phyloP scores from a whole-genome alignment of 1,140 invertebrate genomes.

The Drosophila pandora region DNA sequence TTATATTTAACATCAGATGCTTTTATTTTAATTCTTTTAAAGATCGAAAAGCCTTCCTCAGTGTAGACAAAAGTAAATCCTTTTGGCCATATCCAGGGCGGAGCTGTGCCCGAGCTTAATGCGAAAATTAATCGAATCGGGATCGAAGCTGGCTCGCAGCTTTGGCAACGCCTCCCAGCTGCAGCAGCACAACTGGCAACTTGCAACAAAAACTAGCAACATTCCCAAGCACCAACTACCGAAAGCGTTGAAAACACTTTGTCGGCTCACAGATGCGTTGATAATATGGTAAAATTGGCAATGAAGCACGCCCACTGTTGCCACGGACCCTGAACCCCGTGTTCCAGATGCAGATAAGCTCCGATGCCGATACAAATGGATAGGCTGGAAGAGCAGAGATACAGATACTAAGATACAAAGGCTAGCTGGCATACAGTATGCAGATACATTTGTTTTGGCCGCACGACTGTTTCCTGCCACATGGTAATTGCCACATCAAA shows the following conservation, averaged over 20 bases:
- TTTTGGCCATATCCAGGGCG: conserved; percentile 44
- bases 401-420: conserved; percentile 37
- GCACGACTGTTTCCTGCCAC: conserved; percentile 66
- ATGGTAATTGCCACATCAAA: conserved; percentile 73
- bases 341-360: conserved; percentile 17
- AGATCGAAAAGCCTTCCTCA: neutral
- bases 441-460: conserved; percentile 62
- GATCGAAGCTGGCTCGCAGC: conserved; percentile 52
- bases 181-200: conserved; percentile 37
- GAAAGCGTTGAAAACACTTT: conserved; percentile 82
- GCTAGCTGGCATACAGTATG: conserved; percentile 8
- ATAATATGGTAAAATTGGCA: conserved; percentile 81
- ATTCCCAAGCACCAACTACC: conserved; percentile 55
- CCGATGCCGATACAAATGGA: conserved; percentile 24
- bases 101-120: conserved; percentile 76
- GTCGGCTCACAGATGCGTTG: conserved; percentile 81
- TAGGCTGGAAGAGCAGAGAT: conserved; percentile 14
- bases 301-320: conserved; percentile 80
- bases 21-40: neutral
- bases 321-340: conserved; percentile 19
- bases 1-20: no score
- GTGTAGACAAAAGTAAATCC: conserved; percentile 35
- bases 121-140: conserved; percentile 84
- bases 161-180: conserved; percentile 51
- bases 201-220: conserved; percentile 54